Evolutionary conservation across 2,113 vertebrate species (phyloP).

Genomic region (Rhinopithecus roxellana): DNA sequence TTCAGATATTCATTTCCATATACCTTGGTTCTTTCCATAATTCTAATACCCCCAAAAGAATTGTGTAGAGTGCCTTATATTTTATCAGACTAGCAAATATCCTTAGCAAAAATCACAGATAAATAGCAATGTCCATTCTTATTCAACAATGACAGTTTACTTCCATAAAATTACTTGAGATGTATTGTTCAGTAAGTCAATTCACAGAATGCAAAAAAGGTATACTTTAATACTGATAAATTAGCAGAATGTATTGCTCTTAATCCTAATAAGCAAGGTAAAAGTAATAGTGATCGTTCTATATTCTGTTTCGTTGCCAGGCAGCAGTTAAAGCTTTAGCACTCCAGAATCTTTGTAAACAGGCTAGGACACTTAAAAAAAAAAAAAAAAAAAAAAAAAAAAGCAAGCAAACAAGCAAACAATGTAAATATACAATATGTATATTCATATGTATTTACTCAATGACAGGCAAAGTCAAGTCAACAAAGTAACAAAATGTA

Average conservation of each 20-base stretch:
- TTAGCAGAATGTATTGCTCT: neutral
- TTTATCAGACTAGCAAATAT: constrained; percentile 37
- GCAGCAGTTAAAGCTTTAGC: neutral
- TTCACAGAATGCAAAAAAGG: neutral
- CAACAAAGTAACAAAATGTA: neutral
- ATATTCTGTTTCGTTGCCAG: neutral
- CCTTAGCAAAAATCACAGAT: constrained; percentile 2
- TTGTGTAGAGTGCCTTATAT: neutral
- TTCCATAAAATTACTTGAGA: constrained; percentile 33
- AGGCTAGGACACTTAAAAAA: neutral
- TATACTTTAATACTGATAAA: neutral
- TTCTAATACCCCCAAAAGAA: neutral
- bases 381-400: neutral
- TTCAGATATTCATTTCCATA: constrained; percentile 66
- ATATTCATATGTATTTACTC: neutral
- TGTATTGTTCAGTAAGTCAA: neutral
- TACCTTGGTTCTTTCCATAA: neutral
- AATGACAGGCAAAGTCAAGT: neutral
- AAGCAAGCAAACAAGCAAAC: too few relatives aligned
- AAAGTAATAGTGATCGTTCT: neutral
- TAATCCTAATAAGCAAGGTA: neutral
- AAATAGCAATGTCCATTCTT: neutral
- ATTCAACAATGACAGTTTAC: neutral
- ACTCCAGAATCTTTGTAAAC: neutral
- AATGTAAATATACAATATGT: neutral